Evolutionary conservation across 1,140 invertebrate genomes (phyloP), one percentile per base, ranked within the genome.

Genomic region (Heliconius hewitsoni): DNA sequence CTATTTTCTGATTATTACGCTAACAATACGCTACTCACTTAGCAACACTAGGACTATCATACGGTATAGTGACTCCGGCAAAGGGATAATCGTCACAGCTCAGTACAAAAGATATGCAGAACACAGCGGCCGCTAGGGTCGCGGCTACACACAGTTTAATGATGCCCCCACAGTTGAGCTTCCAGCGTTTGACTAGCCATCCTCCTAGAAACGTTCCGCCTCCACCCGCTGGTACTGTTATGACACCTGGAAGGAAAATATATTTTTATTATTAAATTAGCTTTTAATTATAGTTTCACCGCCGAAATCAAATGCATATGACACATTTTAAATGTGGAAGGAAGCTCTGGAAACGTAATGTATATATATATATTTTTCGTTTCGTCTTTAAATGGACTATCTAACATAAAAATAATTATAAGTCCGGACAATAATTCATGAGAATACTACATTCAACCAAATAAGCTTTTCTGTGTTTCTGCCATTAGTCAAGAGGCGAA

Each of bases 131-230:
- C 1, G 96, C 81, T 11, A 95, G 85, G 0, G 97, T 96, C 55
- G 96, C 93, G 3, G 95, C 87, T 0, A 97, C 93, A 85, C 97
- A 98, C 81, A 98, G 95, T 87, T 96, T 96, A 55, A 98, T 96
- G 80, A 98, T 98, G n/a, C 96, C 97, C 0, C 95, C 95, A 80
- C 97, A 97, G 19, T 95, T 93, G n/a, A 98, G 89, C 50, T 96
- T 96, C 86, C 96, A 96, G 55, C 95, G 95, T 91, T 98, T 98
- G 30, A 98, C 96, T 76, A 98, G 88, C 90, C 97, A 98, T 3
- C 97, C 97, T 50, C 98, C 97, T 1, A 97, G 87, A 86, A 98
- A 97, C 6, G 97, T 98, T 19, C 97, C 97, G 2, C 97, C 97
- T 3, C 96, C 96, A 0, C 97, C 97, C 2, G 96, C 96, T 0